Conservation (phyloP, 1,140 invertebrate genomes). For the Brachionus rubens region DNA sequence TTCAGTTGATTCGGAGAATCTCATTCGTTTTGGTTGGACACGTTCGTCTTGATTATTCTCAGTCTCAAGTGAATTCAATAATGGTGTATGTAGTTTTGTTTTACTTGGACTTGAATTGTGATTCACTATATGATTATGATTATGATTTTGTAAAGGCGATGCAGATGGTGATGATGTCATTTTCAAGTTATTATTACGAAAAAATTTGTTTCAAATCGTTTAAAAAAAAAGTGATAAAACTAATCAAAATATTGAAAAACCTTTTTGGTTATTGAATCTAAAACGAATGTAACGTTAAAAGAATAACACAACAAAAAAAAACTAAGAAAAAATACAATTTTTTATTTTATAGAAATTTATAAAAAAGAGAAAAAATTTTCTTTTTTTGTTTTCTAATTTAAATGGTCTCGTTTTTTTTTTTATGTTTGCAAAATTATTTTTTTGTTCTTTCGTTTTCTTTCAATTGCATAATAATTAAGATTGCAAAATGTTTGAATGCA, state of each 20-base stretch:
- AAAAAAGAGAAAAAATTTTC: too few relatives aligned
- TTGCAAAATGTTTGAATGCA: slow-evolving; percentile 28
- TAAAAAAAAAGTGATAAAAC: too few relatives aligned
- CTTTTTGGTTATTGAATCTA: too few relatives aligned
- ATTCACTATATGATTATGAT: slow-evolving; percentile 22
- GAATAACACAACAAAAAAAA: too few relatives aligned
- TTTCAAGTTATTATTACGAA: neutral
- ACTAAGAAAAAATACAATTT: slow-evolving; percentile 6
- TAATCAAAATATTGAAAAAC: too few relatives aligned
- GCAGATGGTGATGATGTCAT: slow-evolving; percentile 29
- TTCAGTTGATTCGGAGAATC: slow-evolving; percentile 28
- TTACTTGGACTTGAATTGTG: slow-evolving; percentile 25
- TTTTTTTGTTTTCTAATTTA: neutral
- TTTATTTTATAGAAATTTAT: neutral
- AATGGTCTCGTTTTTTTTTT: slow-evolving; percentile 32
- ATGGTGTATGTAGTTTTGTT: slow-evolving; percentile 1
- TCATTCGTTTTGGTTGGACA: slow-evolving; percentile 7
- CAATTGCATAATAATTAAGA: slow-evolving; percentile 20
- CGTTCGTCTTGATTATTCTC: slow-evolving; percentile 24
- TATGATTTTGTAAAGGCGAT: slow-evolving; percentile 29
- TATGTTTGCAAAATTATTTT: neutral
- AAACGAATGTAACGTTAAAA: too few relatives aligned
- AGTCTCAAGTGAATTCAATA: neutral
- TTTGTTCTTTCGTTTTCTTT: neutral
- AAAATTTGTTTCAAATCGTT: too few relatives aligned